These are phyloP conservation scores for Nyleta sp. DNA, from an alignment of 2,888 invertebrate species.

Conservation along the genomic window DNA sequence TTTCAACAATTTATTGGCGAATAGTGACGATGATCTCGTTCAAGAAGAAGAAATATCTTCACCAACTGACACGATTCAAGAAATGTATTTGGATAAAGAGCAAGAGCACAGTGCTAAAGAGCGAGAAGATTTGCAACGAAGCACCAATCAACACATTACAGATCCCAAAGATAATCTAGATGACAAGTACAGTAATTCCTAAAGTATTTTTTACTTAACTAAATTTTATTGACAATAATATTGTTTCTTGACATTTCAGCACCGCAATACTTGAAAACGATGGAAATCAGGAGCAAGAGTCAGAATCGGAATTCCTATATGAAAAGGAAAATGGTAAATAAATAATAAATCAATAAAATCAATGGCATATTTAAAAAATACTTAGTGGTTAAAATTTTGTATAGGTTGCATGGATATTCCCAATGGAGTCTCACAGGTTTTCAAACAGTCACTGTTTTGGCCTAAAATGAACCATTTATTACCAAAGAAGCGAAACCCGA, in stretches of 20 bases:
- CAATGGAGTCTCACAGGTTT: constrained; percentile 15
- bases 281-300: not conserved
- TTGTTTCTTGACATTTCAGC: not conserved
- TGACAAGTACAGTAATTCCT: not conserved
- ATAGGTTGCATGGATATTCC: not conserved
- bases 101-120: not conserved
- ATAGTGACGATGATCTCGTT: not conserved
- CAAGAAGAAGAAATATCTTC: not conserved
- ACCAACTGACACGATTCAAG: not conserved
- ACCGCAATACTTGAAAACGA: not conserved
- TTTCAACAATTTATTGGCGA: no score
- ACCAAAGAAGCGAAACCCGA: constrained; percentile 4
- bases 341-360: not conserved
- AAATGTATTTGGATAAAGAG: not conserved
- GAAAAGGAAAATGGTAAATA: not conserved
- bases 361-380: not conserved
- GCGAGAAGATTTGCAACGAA: not conserved
- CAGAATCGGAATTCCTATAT: not conserved
- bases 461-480: not conserved
- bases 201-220: not conserved
- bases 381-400: not conserved
- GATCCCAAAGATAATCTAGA: not conserved
- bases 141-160: not conserved
- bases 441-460: constrained; percentile 24
- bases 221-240: not conserved